Evolutionary conservation across 1,140 invertebrate genomes (phyloP), one percentile per base, ranked within the genome.

Genomic region (Diprion similis): DNA sequence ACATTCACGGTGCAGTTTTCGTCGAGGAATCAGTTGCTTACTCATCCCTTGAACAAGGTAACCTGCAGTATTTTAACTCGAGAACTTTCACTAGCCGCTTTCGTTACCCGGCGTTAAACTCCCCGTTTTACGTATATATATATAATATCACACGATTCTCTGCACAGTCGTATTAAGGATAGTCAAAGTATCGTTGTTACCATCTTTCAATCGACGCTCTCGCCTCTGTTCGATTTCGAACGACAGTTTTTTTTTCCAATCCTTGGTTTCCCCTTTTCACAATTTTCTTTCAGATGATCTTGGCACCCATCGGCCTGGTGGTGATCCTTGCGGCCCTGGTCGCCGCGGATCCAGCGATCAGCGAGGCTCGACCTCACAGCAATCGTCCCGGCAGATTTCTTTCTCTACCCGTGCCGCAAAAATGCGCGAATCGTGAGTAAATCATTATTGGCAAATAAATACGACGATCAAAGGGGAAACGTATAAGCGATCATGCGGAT

Each of bases 391-490:
- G 94, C 81, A 89, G 94, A 82, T 96, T 95, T 89, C 89, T 96
- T 70, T 93, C 94, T 68, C 90, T 95, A 71, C 94, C 94, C 24
- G 89, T 92, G 73, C 90, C 94, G 75, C 90, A 93, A 81, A 96
- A 96, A 89, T 96, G 94, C 87, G 90, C 93, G 48, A 93, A 91
- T 86, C 91, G 94, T 96, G 89, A 94, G 94, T 94, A 66, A 18
- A 77, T 72, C n/a, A 65, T 75, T 67, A 37, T 37, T 4, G 6
- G 24, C 24, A 1, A 37, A 37, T 4, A 6, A 3, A 37, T 37
- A 37, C 24, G 24, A 37, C 2, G 6, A 37, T 37, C 6, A 37
- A 37, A 37, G 24, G 24, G 24, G 2, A 37, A 37, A 37, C 6
- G 24, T 4, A 6, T 6, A 6, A 37, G 24, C 24, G 24, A 37